These are phyloP conservation scores for Hydropsyche tenuis DNA, from an alignment of 1,140 invertebrate species.

Conservation along the genomic window DNA sequence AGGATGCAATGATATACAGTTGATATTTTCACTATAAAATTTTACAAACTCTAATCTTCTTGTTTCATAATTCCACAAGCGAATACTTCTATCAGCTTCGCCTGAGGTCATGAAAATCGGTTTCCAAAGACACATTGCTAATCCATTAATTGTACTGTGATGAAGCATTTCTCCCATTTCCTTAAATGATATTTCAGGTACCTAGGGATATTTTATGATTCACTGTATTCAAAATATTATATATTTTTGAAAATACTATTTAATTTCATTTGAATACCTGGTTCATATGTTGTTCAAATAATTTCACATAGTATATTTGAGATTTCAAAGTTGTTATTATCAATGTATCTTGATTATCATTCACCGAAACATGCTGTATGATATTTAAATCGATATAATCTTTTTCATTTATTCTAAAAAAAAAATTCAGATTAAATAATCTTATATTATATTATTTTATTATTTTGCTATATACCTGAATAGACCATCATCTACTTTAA, in stretches of 20 bases:
- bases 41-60: constrained; percentile 78
- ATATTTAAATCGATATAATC: constrained; percentile 55
- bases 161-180: constrained; percentile 79
- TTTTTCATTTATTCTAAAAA: constrained; percentile 41
- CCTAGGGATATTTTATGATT: constrained; percentile 50
- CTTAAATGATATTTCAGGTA: constrained; percentile 58
- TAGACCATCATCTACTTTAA: constrained; percentile 63
- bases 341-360: constrained; percentile 64
- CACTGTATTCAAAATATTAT: background rate
- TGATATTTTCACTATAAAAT: constrained; percentile 82
- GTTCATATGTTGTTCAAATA: constrained; percentile 65
- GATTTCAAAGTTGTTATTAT: constrained; percentile 69
- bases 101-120: constrained; percentile 87
- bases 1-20: constrained; percentile 81
- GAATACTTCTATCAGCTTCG: constrained; percentile 77
- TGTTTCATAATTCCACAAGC: constrained; percentile 90
- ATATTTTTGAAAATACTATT: background rate
- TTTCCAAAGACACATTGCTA: constrained; percentile 88
- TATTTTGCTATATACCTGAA: constrained; percentile 58
- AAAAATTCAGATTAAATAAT: constrained; percentile 10
- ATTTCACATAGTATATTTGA: constrained; percentile 66
- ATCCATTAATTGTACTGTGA: constrained; percentile 75
- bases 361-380: constrained; percentile 65
- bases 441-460: constrained; percentile 1
- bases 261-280: constrained; percentile 50